Percentiles rank a stretch among this genome's conserved stretches.
phyloP scores from a whole-genome alignment of 2,797 vertebrate species.

The Taeniopygia guttata region DNA sequence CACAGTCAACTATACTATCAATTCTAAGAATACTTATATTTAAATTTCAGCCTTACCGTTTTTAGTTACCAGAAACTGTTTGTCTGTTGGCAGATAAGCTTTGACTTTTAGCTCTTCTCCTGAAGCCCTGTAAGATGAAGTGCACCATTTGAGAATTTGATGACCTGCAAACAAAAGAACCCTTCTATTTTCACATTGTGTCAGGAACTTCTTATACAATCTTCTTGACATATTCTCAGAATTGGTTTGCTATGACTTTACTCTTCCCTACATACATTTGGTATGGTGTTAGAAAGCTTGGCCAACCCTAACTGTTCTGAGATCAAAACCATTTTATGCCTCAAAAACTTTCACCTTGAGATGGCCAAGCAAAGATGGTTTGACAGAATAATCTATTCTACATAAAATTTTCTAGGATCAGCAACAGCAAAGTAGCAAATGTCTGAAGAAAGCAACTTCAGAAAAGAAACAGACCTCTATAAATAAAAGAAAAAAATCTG shows the following conservation, averaged over 20 bases:
- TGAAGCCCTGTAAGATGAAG: slow-evolving; percentile 82
- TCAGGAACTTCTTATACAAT: background rate
- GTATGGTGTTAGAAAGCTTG: background rate
- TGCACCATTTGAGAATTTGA: slow-evolving; percentile 10
- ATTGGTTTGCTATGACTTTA: background rate
- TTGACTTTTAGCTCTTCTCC: slow-evolving; percentile 96
- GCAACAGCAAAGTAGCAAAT: background rate
- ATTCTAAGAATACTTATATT: background rate
- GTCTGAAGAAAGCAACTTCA: background rate
- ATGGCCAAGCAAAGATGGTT: background rate
- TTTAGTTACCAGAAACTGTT: slow-evolving; percentile 96
- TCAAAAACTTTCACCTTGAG: background rate
- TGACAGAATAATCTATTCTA: background rate
- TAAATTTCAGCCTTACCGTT: slow-evolving; percentile 84
- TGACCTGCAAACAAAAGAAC: background rate
- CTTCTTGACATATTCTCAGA: background rate
- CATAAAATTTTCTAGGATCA: background rate
- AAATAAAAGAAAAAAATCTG: background rate
- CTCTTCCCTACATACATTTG: background rate
- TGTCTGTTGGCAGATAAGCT: slow-evolving; percentile 90
- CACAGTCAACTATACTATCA: background rate
- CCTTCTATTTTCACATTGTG: background rate
- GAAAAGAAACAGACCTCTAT: background rate
- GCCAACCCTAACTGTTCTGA: background rate
- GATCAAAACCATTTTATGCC: background rate